Evolutionary conservation across 2,797 vertebrate genomes (phyloP).

Genomic region (Loris lydekkerianus): DNA sequence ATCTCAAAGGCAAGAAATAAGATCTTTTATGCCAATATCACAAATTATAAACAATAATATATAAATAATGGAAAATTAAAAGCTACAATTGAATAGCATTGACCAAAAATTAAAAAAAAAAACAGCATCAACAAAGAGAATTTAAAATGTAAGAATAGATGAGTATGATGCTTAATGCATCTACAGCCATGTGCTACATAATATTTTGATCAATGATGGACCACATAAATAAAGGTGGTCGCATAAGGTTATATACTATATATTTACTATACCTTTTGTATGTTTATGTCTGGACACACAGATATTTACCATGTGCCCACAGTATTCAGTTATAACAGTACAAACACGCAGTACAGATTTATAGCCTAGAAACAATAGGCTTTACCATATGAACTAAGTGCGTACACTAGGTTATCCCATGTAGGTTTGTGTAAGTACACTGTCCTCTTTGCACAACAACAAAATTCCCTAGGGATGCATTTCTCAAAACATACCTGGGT

Average conservation of each 20-base stretch:
- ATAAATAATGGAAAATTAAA: slow-evolving; percentile 53
- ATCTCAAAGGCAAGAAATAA: background rate
- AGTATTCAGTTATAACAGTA: background rate
- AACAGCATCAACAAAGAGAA: background rate
- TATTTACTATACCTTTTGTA: background rate
- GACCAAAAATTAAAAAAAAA: background rate
- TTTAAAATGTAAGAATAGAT: background rate
- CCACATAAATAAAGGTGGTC: background rate
- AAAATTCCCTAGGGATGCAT: background rate
- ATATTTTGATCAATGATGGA: background rate
- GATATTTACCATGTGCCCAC: background rate
- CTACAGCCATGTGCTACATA: background rate
- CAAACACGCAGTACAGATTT: background rate
- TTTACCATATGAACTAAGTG: background rate
- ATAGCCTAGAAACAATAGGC: background rate
- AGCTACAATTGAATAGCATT: background rate
- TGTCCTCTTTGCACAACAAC: background rate
- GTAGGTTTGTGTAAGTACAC: background rate
- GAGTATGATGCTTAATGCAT: background rate
- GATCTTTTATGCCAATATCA: background rate
- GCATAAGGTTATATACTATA: background rate
- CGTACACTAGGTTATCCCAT: background rate
- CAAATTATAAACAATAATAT: background rate
- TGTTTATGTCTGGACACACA: background rate
- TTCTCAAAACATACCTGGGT: background rate